These are phyloP conservation scores for Polydrusus tereticollis DNA, from an alignment of 2,888 invertebrate genomes.

Conservation along the genomic window DNA sequence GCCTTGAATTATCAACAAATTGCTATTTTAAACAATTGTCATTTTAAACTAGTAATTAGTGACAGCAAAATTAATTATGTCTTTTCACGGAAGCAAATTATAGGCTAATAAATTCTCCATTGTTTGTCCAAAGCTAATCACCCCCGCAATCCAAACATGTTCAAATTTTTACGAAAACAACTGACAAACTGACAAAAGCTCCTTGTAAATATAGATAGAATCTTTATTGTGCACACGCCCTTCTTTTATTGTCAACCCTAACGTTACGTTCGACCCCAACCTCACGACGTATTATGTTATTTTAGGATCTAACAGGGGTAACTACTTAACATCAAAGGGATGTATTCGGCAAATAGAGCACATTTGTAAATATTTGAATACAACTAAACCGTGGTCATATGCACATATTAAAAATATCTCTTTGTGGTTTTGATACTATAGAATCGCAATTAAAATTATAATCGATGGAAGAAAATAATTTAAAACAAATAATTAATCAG, in stretches of 20 bases:
- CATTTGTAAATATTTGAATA: slow-evolving; percentile 62
- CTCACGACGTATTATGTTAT: slow-evolving; percentile 51
- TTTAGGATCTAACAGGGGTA: slow-evolving; percentile 56
- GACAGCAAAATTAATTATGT: no score
- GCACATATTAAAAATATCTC: slow-evolving; percentile 52
- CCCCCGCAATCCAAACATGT: slow-evolving; percentile 43
- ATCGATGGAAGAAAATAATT: slow-evolving; percentile 3
- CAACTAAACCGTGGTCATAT: slow-evolving; percentile 53
- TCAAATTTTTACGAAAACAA: slow-evolving; percentile 40
- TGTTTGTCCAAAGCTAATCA: slow-evolving; percentile 34
- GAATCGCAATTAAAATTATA: slow-evolving; percentile 36
- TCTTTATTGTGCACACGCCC: slow-evolving; percentile 46
- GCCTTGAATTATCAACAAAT: no score
- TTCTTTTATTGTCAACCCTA: slow-evolving; percentile 42
- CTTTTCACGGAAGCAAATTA: no score
- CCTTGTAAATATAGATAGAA: slow-evolving; percentile 45
- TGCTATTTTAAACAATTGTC: no score
- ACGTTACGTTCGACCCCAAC: slow-evolving; percentile 21
- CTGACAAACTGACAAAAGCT: slow-evolving; percentile 43
- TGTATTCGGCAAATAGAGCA: slow-evolving; percentile 60
- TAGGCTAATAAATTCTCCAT: slow-evolving; percentile 14
- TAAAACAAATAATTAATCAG: slow-evolving; percentile 13
- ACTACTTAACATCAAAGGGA: slow-evolving; percentile 65
- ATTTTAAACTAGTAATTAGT: no score
- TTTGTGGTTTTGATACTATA: slow-evolving; percentile 47